Conservation (phyloP, 2,113 vertebrate species). For the Malurus cyaneus region DNA sequence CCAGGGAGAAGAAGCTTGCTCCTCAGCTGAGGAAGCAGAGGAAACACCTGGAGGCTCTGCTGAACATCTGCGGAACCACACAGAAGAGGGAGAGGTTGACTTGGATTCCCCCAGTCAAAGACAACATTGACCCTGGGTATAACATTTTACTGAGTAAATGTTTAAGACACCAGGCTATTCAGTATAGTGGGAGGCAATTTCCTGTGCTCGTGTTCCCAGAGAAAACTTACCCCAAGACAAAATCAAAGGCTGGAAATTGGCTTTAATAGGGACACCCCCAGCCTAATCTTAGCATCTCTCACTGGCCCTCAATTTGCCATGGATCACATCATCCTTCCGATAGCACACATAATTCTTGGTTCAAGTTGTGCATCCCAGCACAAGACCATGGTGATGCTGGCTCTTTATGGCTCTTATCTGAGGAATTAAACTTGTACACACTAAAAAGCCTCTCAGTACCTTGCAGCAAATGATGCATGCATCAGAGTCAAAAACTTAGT, state of each 20-base stretch:
- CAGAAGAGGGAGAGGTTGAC: background rate
- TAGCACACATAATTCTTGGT: background rate
- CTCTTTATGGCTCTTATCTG: background rate
- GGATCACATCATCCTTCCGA: background rate
- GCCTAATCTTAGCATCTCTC: background rate
- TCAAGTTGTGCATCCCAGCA: background rate
- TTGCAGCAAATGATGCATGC: background rate
- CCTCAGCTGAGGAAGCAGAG: background rate
- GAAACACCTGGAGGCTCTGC: background rate
- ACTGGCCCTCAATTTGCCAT: background rate
- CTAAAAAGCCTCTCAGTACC: background rate
- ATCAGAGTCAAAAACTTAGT: background rate
- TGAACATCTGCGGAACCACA: accelerated
- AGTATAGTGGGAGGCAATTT: background rate
- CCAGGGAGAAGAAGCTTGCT: background rate
- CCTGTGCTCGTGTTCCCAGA: background rate
- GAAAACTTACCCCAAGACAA: background rate
- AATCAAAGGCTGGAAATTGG: background rate
- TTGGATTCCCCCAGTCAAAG: background rate
- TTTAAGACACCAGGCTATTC: background rate
- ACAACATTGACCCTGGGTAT: background rate
- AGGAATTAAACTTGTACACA: background rate
- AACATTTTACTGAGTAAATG: background rate
- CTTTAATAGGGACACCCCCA: background rate
- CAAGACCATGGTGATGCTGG: accelerated